These are phyloP conservation scores for Synanceia verrucosa DNA, from an alignment of 2,797 vertebrate species.

Conservation along the genomic window DNA sequence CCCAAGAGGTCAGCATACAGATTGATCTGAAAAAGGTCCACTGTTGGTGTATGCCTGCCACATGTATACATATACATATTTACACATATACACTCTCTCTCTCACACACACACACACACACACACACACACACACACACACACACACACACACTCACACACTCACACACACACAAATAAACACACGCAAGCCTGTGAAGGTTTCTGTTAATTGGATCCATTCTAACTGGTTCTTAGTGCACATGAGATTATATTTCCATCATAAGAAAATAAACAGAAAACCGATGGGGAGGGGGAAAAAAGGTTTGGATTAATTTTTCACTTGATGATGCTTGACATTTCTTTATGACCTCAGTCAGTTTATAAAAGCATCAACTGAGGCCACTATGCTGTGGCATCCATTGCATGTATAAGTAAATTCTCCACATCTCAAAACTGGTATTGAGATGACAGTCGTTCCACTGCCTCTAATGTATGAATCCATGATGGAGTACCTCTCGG, in stretches of 20 bases:
- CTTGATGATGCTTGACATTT: conserved; percentile 65
- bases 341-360: conserved; percentile 62
- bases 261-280: conserved; percentile 60
- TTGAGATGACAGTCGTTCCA: conserved; percentile 55
- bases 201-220: conserved; percentile 71
- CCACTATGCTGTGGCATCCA: conserved; percentile 72
- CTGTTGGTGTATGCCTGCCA: conserved; percentile 79
- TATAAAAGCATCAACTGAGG: conserved; percentile 72
- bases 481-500: conserved; percentile 57
- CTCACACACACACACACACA: conserved; percentile 62
- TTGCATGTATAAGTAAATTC: conserved; percentile 75
- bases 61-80: conserved; percentile 84
- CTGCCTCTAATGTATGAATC: conserved; percentile 59
- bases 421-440: conserved; percentile 54
- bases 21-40: conserved; percentile 77
- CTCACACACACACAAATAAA: conserved; percentile 64
- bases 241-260: conserved; percentile 73
- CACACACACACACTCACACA: too few species aligned
- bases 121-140: too few species aligned
- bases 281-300: conserved; percentile 5
- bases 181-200: conserved; percentile 72
- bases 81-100: conserved; percentile 78
- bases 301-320: conserved; percentile 65
- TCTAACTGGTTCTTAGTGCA: conserved; percentile 77
- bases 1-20: conserved; percentile 73